Percentiles rank a stretch among this genome's conserved stretches.
These are phyloP conservation scores for Cryptocephalus moraei DNA, from an alignment of 2,888 invertebrate genomes.

Conservation along the genomic window DNA sequence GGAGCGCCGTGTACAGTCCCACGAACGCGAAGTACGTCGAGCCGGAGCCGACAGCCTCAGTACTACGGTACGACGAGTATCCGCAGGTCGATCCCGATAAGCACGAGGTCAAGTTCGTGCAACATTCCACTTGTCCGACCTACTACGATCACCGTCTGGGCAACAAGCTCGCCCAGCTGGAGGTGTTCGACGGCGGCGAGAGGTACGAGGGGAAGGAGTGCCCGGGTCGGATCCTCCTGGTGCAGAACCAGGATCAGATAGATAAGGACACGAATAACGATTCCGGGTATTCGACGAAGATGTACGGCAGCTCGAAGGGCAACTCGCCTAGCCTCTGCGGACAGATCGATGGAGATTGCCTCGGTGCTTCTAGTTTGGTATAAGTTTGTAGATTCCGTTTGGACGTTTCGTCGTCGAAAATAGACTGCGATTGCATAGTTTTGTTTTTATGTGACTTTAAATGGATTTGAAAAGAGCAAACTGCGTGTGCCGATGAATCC, in stretches of 20 bases:
- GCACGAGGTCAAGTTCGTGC: conserved; percentile 15
- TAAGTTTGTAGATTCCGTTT: conserved; percentile 5
- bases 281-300: conserved; percentile 77
- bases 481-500: too few relatives aligned
- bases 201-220: conserved; percentile 5
- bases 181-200: conserved; percentile 28
- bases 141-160: conserved; percentile 25
- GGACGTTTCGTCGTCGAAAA: too few relatives aligned
- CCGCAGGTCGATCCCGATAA: conserved; percentile 14
- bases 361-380: conserved; percentile 58
- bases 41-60: conserved; percentile 7
- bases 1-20: conserved; percentile 44
- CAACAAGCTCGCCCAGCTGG: conserved; percentile 32
- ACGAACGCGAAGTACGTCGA: conserved; percentile 22
- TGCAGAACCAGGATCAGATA: conserved; percentile 27
- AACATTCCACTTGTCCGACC: conserved; percentile 9
- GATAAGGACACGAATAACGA: conserved; percentile 68
- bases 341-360: conserved; percentile 31
- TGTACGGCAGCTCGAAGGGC: conserved; percentile 68
- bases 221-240: not conserved
- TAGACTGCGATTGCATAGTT: too few relatives aligned
- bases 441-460: too few relatives aligned
- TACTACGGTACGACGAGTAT: conserved; percentile 13
- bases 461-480: too few relatives aligned
- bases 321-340: conserved; percentile 67